phyloP scores from a whole-genome alignment of 30 jellyfish, hydroid and myxozoan genomes.

The Turritopsis dohrnii region DNA sequence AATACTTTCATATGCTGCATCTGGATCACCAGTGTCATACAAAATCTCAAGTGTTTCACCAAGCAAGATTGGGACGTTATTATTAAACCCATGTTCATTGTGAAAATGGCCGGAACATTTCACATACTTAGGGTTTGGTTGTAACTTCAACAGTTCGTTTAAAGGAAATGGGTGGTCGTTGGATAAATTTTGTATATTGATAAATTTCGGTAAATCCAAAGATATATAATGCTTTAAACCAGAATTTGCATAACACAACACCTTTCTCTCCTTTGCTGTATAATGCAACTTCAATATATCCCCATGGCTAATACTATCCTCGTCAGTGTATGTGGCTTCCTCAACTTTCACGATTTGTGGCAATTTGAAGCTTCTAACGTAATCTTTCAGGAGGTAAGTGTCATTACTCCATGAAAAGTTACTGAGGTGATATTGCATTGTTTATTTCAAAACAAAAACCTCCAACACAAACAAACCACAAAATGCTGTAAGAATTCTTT shows the following conservation, averaged over 20 bases:
- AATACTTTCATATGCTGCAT: background rate
- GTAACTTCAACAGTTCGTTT: background rate
- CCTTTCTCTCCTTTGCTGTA: background rate
- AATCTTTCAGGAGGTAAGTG: background rate
- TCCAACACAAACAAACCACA: too few species aligned
- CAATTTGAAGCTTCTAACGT: background rate
- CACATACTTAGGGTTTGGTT: background rate
- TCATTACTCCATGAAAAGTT: background rate
- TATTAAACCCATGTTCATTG: background rate
- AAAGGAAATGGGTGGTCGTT: background rate
- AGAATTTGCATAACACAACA: background rate
- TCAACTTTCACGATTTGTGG: constrained; percentile 14
- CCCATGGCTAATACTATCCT: background rate
- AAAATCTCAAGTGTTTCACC: background rate
- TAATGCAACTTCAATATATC: background rate
- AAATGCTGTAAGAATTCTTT: too few species aligned
- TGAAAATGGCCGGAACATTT: background rate
- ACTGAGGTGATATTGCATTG: background rate
- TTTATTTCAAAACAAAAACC: too few species aligned
- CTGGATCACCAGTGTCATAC: background rate
- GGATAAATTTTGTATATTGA: background rate
- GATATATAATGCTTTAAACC: background rate
- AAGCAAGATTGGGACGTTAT: background rate
- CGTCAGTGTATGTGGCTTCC: background rate
- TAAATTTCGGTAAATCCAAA: background rate